Evolutionary conservation across 1,140 invertebrate genomes (phyloP).

Genomic region (Neodiprion fabricii): DNA sequence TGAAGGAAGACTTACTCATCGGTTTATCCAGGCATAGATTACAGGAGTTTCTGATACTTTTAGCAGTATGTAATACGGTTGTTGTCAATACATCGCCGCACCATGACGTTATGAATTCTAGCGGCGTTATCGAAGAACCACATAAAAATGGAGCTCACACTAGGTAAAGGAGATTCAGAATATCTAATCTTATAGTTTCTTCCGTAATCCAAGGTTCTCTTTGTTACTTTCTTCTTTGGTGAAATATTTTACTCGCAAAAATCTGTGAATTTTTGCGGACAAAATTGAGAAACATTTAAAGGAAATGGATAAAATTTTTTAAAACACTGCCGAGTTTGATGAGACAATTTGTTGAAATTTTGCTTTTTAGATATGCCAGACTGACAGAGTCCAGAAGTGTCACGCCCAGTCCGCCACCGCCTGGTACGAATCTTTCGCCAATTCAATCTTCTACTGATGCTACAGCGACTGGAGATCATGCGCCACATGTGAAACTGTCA

Average conservation of each 20-base stretch:
- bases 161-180: constrained; percentile 25
- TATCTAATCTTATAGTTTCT: too few species aligned
- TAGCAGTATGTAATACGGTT: constrained; percentile 96
- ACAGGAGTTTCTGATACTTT: constrained; percentile 89
- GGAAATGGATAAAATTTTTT: not conserved
- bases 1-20: constrained; percentile 72
- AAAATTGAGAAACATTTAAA: too few species aligned
- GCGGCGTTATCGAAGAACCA: constrained; percentile 69
- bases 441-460: constrained; percentile 29
- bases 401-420: constrained; percentile 75
- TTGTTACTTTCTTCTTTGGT: too few species aligned
- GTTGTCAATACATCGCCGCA: constrained; percentile 91
- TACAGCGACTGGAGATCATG: constrained; percentile 23
- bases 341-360: not conserved
- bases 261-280: too few species aligned
- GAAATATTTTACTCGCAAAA: too few species aligned
- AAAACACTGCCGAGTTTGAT: not conserved
- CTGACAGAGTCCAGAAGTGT: constrained; percentile 75
- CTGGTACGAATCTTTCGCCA: constrained; percentile 29
- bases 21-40: constrained; percentile 64
- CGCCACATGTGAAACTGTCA: constrained; percentile 28
- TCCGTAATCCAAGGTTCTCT: too few species aligned
- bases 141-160: constrained; percentile 40
- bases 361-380: constrained; percentile 64
- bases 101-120: constrained; percentile 86